Percentiles rank a stretch among this genome's conserved stretches.
Evolutionary conservation across 2,797 vertebrate genomes (phyloP).

Genomic region (Pangasius mekongensis): DNA sequence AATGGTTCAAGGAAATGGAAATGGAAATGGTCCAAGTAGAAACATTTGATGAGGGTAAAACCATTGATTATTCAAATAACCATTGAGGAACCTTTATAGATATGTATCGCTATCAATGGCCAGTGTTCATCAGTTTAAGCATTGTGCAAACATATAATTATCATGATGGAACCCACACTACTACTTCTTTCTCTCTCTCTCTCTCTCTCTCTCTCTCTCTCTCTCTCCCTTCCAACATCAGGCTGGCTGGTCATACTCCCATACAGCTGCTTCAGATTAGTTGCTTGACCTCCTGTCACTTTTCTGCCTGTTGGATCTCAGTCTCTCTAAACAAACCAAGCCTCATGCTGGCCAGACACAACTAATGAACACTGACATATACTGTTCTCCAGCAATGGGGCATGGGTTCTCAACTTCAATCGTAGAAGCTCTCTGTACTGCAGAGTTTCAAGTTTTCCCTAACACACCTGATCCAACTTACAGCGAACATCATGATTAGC

Average conservation of each 20-base stretch:
- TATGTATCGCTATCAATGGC: not conserved
- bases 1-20: too few species aligned
- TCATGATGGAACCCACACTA: not conserved
- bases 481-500: not conserved
- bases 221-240: not conserved
- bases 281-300: slow-evolving; percentile 32
- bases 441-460: not conserved
- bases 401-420: not conserved
- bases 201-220: too few species aligned
- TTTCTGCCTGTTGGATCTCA: slow-evolving; percentile 37
- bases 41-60: not conserved
- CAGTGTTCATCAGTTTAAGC: not conserved
- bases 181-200: not conserved
- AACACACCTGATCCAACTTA: not conserved
- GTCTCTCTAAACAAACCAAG: slow-evolving; percentile 45
- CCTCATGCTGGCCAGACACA: slow-evolving; percentile 31
- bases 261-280: slow-evolving; percentile 46
- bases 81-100: not conserved
- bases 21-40: not conserved
- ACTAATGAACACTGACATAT: slow-evolving; percentile 26
- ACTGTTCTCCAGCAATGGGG: slow-evolving; percentile 11
- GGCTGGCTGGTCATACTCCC: slow-evolving; percentile 21
- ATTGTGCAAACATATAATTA: not conserved
- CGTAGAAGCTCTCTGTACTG: not conserved
- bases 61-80: not conserved